Conservation (phyloP, 2,888 invertebrate species). For the Seira musarum region DNA sequence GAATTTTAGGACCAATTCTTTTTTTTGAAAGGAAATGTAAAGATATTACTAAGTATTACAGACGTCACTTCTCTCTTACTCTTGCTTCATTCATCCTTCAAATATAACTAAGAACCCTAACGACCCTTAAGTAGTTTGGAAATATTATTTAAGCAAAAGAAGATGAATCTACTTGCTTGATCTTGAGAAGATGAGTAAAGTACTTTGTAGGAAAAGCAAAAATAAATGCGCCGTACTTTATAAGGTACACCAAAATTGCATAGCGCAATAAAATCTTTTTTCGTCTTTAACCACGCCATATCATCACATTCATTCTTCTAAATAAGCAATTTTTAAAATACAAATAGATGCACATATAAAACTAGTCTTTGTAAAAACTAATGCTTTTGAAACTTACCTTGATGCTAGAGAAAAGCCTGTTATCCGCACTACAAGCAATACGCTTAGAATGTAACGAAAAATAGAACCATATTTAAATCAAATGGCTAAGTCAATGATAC, state of each 20-base stretch:
- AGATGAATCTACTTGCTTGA: no score
- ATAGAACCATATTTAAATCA: not conserved
- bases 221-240: not conserved
- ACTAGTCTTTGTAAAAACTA: not conserved
- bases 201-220: not conserved
- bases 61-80: no score
- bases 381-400: not conserved
- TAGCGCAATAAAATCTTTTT: not conserved
- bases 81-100: no score
- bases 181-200: not conserved
- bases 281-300: not conserved
- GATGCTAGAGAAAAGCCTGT: not conserved
- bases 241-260: not conserved
- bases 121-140: no score
- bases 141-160: no score
- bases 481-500: conserved; percentile 21
- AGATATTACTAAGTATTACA: no score
- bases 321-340: not conserved
- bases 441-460: not conserved
- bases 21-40: no score
- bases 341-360: not conserved
- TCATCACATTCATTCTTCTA: not conserved
- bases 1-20: no score
- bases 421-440: not conserved
- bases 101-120: no score